Evolutionary conservation across 2,888 invertebrate genomes (phyloP).

Genomic region (Chloroclysta siterata): DNA sequence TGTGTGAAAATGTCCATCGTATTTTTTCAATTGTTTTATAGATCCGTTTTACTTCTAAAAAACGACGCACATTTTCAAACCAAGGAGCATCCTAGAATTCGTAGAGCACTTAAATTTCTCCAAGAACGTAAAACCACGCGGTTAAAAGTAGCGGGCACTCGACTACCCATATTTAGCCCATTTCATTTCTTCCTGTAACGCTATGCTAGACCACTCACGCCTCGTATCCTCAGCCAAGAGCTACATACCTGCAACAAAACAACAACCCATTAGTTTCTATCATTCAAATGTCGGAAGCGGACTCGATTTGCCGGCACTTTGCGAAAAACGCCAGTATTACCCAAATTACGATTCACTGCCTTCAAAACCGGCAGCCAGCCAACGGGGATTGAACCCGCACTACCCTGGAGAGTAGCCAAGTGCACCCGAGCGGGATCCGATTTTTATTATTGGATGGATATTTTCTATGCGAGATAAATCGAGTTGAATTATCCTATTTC

Average conservation of each 20-base stretch:
- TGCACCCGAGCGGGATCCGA: conserved; percentile 23
- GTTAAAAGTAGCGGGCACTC: neutral
- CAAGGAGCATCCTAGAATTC: too few species aligned
- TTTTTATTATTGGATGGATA: conserved; percentile 24
- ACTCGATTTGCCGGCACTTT: conserved; percentile 33
- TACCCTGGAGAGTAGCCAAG: conserved; percentile 51
- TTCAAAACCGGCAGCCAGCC: conserved; percentile 26
- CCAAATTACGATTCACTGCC: conserved; percentile 22
- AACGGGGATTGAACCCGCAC: conserved; percentile 29
- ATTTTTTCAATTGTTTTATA: too few species aligned
- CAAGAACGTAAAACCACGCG: neutral
- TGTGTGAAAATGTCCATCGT: too few species aligned
- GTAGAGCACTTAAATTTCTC: too few species aligned
- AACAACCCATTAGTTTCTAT: conserved; percentile 32
- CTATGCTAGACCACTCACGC: neutral
- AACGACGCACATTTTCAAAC: too few species aligned
- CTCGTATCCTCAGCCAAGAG: neutral
- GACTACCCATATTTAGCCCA: neutral
- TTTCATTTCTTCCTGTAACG: neutral
- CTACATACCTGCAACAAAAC: conserved; percentile 40
- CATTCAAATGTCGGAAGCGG: conserved; percentile 22
- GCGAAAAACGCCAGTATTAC: conserved; percentile 25
- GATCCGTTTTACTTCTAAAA: too few species aligned
- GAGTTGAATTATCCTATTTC: conserved; percentile 9
- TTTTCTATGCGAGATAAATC: conserved; percentile 22